These are phyloP conservation scores for Zaprionus camerounensis DNA, from an alignment of 1,140 invertebrate genomes.

Conservation along the genomic window DNA sequence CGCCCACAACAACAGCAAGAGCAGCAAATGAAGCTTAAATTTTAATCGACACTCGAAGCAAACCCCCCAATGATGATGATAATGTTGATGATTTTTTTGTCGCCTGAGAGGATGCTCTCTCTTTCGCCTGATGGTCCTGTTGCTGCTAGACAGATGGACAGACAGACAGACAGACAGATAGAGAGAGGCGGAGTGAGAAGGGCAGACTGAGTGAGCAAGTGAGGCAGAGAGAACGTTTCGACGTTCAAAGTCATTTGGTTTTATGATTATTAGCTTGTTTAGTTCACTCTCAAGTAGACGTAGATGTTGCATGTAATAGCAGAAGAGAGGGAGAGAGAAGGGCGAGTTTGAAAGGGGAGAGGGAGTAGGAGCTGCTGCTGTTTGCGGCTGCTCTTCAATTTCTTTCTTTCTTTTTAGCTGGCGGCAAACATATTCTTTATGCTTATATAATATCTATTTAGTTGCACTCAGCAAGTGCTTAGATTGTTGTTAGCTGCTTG, in stretches of 20 bases:
- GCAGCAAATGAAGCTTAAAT: conserved; percentile 81
- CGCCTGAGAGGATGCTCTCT: conserved; percentile 31
- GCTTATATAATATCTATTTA: conserved; percentile 83
- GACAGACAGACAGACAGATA: conserved; percentile 29
- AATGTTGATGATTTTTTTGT: conserved; percentile 72
- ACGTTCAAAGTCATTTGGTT: conserved; percentile 84
- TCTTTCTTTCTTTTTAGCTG: conserved; percentile 43
- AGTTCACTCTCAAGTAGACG: conserved; percentile 70
- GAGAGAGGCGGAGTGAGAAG: conserved; percentile 23
- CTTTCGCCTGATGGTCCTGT: conserved; percentile 29
- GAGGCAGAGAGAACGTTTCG: conserved; percentile 47
- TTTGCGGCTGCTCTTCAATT: conserved; percentile 17
- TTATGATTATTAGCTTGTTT: conserved; percentile 84
- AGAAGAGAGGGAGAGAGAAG: not conserved
- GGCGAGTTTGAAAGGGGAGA: not conserved
- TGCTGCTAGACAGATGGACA: conserved; percentile 27
- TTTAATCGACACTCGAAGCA: conserved; percentile 75
- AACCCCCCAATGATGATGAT: conserved; percentile 42
- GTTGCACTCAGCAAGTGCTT: conserved; percentile 79
- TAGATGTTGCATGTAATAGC: conserved; percentile 5
- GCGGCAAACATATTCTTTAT: conserved; percentile 80
- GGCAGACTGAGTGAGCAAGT: conserved; percentile 19
- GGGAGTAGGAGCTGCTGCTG: not conserved
- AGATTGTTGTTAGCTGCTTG: conserved; percentile 49
- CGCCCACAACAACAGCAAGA: conserved; percentile 27